Evolutionary conservation across 2,888 invertebrate species (phyloP).

Genomic region (Conomelus anceps): DNA sequence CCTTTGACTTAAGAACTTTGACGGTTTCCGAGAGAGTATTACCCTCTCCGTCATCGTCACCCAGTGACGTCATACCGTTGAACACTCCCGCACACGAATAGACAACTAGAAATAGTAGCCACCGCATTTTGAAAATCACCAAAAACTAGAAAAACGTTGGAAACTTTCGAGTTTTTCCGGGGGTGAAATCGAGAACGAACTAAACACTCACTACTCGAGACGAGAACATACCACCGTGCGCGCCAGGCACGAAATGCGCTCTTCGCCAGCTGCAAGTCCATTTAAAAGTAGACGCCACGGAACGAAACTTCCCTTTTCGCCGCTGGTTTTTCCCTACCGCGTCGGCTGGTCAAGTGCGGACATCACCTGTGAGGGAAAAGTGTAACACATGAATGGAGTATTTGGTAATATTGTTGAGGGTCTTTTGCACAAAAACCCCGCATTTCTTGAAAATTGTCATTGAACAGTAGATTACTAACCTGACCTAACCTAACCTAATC

Average conservation of each 20-base stretch:
- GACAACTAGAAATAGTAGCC: background rate
- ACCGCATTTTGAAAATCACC: background rate
- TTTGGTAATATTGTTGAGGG: no score
- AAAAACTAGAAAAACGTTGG: background rate
- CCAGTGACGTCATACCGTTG: background rate
- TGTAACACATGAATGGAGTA: no score
- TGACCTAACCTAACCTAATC: no score
- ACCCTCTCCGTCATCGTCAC: background rate
- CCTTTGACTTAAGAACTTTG: background rate
- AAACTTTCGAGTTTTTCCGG: background rate
- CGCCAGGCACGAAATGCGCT: background rate
- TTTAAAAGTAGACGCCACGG: background rate
- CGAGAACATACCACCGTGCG: background rate
- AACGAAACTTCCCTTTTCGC: background rate
- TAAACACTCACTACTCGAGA: background rate
- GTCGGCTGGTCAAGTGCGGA: background rate
- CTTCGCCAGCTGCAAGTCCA: background rate
- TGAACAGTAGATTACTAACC: no score
- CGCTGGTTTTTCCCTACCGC: background rate
- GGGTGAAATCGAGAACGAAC: background rate
- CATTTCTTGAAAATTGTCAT: no score
- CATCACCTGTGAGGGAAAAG: no score
- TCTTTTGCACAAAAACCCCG: no score
- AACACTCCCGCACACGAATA: background rate
- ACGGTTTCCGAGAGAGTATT: background rate